phyloP scores from a whole-genome alignment of 2,797 vertebrate species.

The Otolemur crassicaudatus region DNA sequence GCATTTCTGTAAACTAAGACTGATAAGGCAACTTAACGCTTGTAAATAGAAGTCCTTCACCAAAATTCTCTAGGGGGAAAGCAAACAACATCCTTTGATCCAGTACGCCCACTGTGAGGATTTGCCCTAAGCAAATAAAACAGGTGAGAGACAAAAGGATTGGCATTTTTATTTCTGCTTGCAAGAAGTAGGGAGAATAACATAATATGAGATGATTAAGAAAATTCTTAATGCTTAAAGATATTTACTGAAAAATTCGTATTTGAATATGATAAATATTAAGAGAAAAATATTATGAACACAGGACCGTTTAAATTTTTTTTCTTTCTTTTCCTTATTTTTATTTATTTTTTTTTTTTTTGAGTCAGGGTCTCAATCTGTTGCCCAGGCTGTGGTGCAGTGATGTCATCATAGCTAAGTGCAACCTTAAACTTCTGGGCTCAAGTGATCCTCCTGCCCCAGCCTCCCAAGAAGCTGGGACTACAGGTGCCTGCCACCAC shows the following conservation, averaged over 20 bases:
- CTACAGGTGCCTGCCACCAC: not conserved
- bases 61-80: not conserved
- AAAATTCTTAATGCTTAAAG: not conserved
- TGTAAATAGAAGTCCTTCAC: not conserved
- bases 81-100: not conserved
- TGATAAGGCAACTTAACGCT: slow-evolving; percentile 12
- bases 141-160: not conserved
- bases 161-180: not conserved
- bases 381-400: not conserved
- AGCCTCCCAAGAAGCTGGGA: not conserved
- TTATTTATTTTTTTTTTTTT: not conserved
- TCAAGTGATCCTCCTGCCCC: not conserved
- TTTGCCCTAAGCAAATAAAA: not conserved
- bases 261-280: not conserved
- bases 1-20: not conserved
- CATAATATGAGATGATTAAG: not conserved
- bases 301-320: not conserved
- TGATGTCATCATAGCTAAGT: too few relatives aligned
- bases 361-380: too few relatives aligned
- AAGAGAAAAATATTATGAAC: not conserved
- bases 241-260: not conserved
- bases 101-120: not conserved
- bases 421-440: not conserved
- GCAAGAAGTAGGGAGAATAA: not conserved
- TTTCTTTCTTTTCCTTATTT: not conserved